Percentiles rank a stretch among this genome's conserved stretches.
Conservation (phyloP, 2,888 invertebrate species). For the Microctonus hyperodae region DNA sequence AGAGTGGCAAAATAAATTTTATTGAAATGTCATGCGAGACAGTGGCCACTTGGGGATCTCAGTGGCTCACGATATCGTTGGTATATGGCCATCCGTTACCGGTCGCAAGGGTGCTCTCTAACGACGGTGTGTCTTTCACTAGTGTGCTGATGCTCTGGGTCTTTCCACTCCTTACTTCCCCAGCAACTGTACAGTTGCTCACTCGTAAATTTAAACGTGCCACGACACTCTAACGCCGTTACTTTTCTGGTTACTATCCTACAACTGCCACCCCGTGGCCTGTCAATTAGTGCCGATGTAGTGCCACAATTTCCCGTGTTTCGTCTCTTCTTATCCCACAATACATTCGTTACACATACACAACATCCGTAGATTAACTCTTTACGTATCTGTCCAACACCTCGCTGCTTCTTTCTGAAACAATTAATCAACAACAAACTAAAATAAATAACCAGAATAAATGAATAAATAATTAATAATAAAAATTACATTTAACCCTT, state of each 20-base stretch:
- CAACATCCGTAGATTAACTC: constrained; percentile 18
- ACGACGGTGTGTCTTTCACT: constrained; percentile 5
- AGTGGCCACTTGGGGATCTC: constrained; percentile 28
- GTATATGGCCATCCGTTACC: constrained; percentile 31
- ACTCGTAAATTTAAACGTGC: constrained; percentile 47
- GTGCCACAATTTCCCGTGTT: constrained; percentile 46
- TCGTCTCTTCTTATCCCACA: constrained; percentile 30
- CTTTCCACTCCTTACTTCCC: neutral
- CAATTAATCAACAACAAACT: constrained; percentile 12
- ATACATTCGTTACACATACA: constrained; percentile 15
- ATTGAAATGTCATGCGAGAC: constrained; percentile 32
- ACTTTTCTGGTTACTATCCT: constrained; percentile 27
- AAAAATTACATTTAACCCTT: neutral
- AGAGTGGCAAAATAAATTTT: constrained; percentile 26
- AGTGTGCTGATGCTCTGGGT: neutral
- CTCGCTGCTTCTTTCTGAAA: constrained; percentile 25
- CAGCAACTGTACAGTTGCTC: constrained; percentile 28
- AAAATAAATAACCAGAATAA: neutral
- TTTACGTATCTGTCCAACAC: constrained; percentile 6
- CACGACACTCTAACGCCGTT: constrained; percentile 21
- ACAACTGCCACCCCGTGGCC: constrained; percentile 36
- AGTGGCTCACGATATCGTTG: constrained; percentile 30
- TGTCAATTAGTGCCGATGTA: constrained; percentile 56
- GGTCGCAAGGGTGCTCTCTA: constrained; percentile 20
- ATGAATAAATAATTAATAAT: neutral